Evolutionary conservation across 2,113 vertebrate genomes (phyloP), one percentile per base, ranked within the genome.

Genomic region (Theropithecus gelada): DNA sequence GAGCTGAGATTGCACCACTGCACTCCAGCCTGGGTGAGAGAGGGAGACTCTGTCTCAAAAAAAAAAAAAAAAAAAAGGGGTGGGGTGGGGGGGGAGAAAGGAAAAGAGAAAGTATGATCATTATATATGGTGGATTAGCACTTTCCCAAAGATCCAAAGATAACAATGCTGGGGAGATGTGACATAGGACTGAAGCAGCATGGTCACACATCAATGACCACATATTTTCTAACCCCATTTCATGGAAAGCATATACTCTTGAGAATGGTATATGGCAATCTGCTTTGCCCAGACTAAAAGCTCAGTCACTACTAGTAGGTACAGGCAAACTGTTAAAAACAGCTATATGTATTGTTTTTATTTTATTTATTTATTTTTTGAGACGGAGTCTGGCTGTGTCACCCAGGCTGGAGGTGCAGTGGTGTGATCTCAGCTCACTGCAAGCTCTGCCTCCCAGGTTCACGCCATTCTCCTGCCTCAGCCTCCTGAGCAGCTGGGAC

Each of bases 241-340:
- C 35, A 25, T 14, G 6, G 84, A 78, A 72, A 84, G 76, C n/a
- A 88, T 25, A 52, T n/a, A 40, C 32, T 57, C 66, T 45, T 91
- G 52, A 32, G 76, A 83, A n/a, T 61, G 35, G 17, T 64, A 57
- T 92, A 86, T 73, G 82, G 52, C 11, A 30, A 83, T 32, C 48
- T 88, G 30, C 25, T 93, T 97, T 82, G 38, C 82, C 84, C n/a
- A 94, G 32, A 85, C 35, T 35, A 73, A 81, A 90, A 82, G 30
- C 45, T 68, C 50, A 85, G 30, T 52, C 73, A 48, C 70, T 93
- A 52, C 43, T 75, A 38, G 45, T 72, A 93, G 23, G 30, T 64
- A 40, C 23, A 72, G 43, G 23, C 93, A 61, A 93, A 84, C 22
- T 30, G 27, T 38, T 61, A 87, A 73, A 16, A 86, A 83, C 11